Evolutionary conservation across 2,888 invertebrate species (phyloP).

Genomic region (Eucera pruinosa): DNA sequence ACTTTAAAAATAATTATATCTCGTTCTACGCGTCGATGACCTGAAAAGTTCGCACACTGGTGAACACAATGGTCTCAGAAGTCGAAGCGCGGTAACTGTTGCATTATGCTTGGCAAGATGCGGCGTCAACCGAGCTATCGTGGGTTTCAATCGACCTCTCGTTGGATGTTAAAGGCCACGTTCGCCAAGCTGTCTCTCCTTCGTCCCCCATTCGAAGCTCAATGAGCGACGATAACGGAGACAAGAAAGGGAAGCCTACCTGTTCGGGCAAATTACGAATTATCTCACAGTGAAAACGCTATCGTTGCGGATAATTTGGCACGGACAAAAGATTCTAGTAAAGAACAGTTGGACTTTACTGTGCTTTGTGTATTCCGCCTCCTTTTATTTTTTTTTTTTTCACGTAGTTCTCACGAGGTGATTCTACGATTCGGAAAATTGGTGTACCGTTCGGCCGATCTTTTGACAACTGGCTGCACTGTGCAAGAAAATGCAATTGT

Average conservation of each 20-base stretch:
- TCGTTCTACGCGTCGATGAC: conserved; percentile 30
- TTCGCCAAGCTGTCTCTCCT: conserved; percentile 26
- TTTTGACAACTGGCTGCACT: neutral
- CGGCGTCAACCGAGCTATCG: conserved; percentile 69
- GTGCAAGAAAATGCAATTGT: neutral
- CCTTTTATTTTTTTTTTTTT: neutral
- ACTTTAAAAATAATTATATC: neutral
- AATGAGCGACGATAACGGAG: conserved; percentile 45
- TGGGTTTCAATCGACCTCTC: conserved; percentile 70
- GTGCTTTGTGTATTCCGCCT: neutral
- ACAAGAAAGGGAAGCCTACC: conserved; percentile 16
- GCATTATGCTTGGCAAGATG: conserved; percentile 64
- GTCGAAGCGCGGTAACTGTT: conserved; percentile 59
- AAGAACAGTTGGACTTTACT: conserved; percentile 17
- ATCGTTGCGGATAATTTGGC: conserved; percentile 41
- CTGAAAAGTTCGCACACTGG: conserved; percentile 66
- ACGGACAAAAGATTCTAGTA: conserved; percentile 29
- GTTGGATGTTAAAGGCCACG: conserved; percentile 60
- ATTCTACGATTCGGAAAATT: neutral
- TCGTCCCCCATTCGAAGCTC: conserved; percentile 39
- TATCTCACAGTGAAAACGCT: neutral
- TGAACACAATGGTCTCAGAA: conserved; percentile 66
- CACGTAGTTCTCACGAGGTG: conserved; percentile 5
- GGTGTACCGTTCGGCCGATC: neutral
- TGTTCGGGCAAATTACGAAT: conserved; percentile 33